Percentiles rank a stretch among this genome's conserved stretches.
Evolutionary conservation across 2,797 vertebrate genomes (phyloP).

Genomic region (Syndactyla subalaris): DNA sequence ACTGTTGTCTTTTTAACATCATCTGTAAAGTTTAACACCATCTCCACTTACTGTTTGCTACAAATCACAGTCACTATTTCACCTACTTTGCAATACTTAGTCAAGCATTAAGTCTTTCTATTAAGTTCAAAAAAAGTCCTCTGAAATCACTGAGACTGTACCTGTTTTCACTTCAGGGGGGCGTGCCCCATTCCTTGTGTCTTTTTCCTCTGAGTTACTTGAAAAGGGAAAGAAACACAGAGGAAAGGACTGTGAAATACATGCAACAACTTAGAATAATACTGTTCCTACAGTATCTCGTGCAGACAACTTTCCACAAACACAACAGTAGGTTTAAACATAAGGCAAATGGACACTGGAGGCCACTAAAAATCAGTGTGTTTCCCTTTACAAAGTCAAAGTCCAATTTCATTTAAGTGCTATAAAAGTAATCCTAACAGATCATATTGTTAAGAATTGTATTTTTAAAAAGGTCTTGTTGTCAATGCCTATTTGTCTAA

Average conservation of each 20-base stretch:
- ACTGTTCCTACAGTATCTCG: background rate
- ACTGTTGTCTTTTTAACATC: background rate
- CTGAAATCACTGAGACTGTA: background rate
- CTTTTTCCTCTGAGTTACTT: background rate
- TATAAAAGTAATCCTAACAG: background rate
- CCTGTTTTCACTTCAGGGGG: background rate
- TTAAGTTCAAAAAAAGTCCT: background rate
- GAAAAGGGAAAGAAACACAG: background rate
- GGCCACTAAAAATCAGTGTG: background rate
- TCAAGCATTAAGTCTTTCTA: background rate
- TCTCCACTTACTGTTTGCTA: background rate
- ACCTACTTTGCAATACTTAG: background rate
- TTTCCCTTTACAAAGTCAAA: background rate
- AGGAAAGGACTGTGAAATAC: background rate
- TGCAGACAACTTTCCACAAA: background rate
- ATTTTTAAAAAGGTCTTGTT: background rate
- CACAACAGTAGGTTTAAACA: background rate
- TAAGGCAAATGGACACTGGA: conserved; percentile 39
- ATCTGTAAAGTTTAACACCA: background rate
- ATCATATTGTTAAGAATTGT: background rate
- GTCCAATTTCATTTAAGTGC: conserved; percentile 27
- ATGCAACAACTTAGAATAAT: background rate
- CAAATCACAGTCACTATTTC: background rate
- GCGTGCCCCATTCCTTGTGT: background rate
- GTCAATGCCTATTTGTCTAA: background rate